These are phyloP conservation scores for Harpegnathos saltator DNA, from an alignment of 1,140 invertebrate genomes.

Conservation along the genomic window DNA sequence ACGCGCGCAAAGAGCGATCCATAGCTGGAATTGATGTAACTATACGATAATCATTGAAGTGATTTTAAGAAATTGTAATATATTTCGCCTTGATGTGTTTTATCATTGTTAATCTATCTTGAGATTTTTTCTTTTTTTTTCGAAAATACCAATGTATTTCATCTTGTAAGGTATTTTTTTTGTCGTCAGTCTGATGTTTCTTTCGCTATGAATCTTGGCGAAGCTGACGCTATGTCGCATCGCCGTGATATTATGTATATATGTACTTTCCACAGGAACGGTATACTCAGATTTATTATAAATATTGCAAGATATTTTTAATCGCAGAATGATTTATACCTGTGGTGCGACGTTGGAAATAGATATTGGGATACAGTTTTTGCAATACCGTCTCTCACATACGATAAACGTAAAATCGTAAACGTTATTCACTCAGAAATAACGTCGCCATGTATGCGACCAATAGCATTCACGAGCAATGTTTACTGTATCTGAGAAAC, in stretches of 20 bases:
- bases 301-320: background rate
- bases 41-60: constrained; percentile 25
- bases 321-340: background rate
- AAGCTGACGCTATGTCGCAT: background rate
- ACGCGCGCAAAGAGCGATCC: background rate
- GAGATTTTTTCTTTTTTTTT: constrained; percentile 27
- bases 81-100: constrained; percentile 57
- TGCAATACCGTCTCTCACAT: too few relatives aligned
- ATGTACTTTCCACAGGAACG: constrained; percentile 9
- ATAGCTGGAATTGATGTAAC: constrained; percentile 17
- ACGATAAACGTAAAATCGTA: too few relatives aligned
- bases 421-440: too few relatives aligned
- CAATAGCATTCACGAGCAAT: too few relatives aligned
- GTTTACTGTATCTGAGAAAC: too few relatives aligned
- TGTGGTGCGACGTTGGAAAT: constrained; percentile 4
- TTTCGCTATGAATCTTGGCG: constrained; percentile 10
- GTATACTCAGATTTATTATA: too few relatives aligned
- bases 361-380: too few relatives aligned
- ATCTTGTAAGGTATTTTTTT: background rate
- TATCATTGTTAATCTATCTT: constrained; percentile 28
- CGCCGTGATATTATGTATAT: constrained; percentile 1
- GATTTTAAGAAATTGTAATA: constrained; percentile 59
- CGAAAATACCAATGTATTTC: background rate
- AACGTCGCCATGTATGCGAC: too few relatives aligned
- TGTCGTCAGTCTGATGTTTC: background rate